These are phyloP conservation scores for Chromoteleia sp. DNA, from an alignment of 2,888 invertebrate genomes.

Conservation along the genomic window DNA sequence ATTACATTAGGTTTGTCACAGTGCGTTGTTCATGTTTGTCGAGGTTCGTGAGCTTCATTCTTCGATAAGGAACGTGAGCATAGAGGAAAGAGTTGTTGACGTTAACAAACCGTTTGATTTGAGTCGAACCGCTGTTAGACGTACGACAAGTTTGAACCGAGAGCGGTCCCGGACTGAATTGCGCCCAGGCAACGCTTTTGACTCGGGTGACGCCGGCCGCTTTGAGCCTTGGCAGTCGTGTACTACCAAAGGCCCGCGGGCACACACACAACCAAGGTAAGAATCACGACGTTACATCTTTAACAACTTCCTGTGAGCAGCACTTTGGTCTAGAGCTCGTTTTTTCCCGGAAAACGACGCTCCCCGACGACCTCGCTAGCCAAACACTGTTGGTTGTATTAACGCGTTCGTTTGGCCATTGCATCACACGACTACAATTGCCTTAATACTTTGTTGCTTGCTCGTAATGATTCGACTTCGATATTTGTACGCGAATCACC, in stretches of 20 bases:
- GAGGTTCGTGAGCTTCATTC: no score
- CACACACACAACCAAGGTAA: slow-evolving; percentile 7
- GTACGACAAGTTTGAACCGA: not conserved
- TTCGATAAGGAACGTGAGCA: no score
- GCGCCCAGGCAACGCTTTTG: slow-evolving; percentile 19
- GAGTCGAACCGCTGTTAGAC: no score
- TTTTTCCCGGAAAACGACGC: slow-evolving; percentile 4
- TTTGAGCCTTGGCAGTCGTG: slow-evolving; percentile 59
- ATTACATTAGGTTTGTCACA: no score
- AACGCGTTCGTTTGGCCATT: not conserved
- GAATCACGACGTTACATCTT: slow-evolving; percentile 5
- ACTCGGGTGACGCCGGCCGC: slow-evolving; percentile 67
- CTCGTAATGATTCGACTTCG: no score
- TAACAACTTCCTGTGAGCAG: slow-evolving; percentile 8
- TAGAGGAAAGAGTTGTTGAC: no score
- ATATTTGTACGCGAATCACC: no score
- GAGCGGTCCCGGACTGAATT: slow-evolving; percentile 2
- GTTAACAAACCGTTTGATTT: no score
- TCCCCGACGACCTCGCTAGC: not conserved
- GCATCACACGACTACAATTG: no score
- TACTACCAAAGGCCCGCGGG: slow-evolving; percentile 52
- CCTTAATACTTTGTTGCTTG: no score
- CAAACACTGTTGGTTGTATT: slow-evolving; percentile 35
- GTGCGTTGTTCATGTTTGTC: no score
- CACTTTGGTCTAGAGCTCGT: slow-evolving; percentile 1